These are phyloP conservation scores for honey bee (Apis mellifera) DNA, from an alignment of 1,140 invertebrate genomes.

Conservation along the genomic window Amel_HAv3.1 CM009938.2:5665501-5666000, in stretches of 20 bases:
- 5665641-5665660: slow-evolving; percentile 3
- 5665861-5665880: neutral
- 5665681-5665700: neutral
- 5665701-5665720: neutral
- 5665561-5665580: neutral
- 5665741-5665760: slow-evolving; percentile 15
- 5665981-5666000: slow-evolving; percentile 4
- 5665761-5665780: slow-evolving; percentile 39
- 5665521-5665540: neutral
- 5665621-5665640: slow-evolving; percentile 22
- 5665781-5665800: slow-evolving; percentile 33
- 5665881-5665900: slow-evolving; percentile 46
- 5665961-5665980: slow-evolving; percentile 31
- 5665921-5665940: slow-evolving; percentile 47
- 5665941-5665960: slow-evolving; percentile 48
- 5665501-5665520: no score
- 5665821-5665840: slow-evolving; percentile 38
- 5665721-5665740: slow-evolving; percentile 64
- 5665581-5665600: slow-evolving; percentile 28
- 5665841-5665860: slow-evolving; percentile 42
- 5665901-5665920: slow-evolving; percentile 53
- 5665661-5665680: slow-evolving; percentile 45
- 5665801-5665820: neutral
- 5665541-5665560: neutral
- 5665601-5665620: slow-evolving; percentile 41